Conservation (phyloP, 1,140 invertebrate species). For the Drosophila lowei region DNA sequence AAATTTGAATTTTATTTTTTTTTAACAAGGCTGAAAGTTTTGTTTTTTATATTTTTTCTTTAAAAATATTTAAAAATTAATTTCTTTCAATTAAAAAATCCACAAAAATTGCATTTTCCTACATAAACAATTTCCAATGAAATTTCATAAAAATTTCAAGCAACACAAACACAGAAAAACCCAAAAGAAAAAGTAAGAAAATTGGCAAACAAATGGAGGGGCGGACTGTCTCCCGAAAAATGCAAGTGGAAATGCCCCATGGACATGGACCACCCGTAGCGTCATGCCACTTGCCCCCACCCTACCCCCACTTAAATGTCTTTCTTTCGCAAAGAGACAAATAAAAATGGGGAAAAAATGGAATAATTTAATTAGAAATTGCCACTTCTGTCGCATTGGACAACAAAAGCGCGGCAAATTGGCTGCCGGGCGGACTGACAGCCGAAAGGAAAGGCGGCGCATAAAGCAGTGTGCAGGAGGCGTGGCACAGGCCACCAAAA, state of each 20-base stretch:
- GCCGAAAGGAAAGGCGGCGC: background rate
- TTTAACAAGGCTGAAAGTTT: no score
- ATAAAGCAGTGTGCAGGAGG: conserved; percentile 1
- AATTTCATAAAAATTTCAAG: conserved; percentile 43
- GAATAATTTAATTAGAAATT: conserved; percentile 81
- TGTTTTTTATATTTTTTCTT: no score
- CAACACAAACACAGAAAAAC: conserved; percentile 1
- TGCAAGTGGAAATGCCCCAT: conserved; percentile 28
- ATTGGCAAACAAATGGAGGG: conserved; percentile 51
- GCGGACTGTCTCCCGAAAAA: conserved; percentile 19
- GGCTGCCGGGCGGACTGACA: conserved; percentile 43
- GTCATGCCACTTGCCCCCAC: conserved; percentile 1
- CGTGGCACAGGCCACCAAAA: conserved; percentile 20
- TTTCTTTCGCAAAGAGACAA: conserved; percentile 19
- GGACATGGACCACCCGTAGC: conserved; percentile 40
- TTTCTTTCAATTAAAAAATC: background rate
- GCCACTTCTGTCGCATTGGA: conserved; percentile 76
- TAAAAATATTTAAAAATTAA: no score
- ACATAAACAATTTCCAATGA: conserved; percentile 24
- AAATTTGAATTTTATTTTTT: no score
- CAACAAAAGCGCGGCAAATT: conserved; percentile 78
- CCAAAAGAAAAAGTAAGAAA: conserved; percentile 67
- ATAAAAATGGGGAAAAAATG: conserved; percentile 1
- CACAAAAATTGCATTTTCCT: background rate
- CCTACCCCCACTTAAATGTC: background rate